Percentiles rank a stretch among this genome's conserved stretches.
phyloP scores from a whole-genome alignment of 2,888 invertebrate species.

The Minunthozetes semirufus region DNA sequence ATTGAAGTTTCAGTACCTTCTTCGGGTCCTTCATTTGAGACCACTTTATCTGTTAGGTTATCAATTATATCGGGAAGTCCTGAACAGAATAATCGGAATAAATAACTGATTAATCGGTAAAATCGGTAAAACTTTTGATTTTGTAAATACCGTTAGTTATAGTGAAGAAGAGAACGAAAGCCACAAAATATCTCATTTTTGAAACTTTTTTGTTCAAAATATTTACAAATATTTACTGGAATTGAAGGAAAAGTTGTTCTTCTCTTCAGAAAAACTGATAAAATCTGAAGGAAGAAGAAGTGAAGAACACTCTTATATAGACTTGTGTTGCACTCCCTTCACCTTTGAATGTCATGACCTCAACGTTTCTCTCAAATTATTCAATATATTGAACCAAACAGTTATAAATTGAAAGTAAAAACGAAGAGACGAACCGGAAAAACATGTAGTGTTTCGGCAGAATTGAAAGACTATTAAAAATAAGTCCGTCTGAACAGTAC shows the following conservation, averaged over 20 bases:
- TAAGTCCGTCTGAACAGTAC: not conserved
- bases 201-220: not conserved
- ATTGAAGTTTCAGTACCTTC: not conserved
- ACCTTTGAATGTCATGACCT: conserved; percentile 22
- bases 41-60: not conserved
- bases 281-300: not conserved
- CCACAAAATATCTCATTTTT: not conserved
- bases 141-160: not conserved
- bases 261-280: not conserved
- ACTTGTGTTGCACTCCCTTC: conserved; percentile 16
- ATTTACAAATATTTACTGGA: not conserved
- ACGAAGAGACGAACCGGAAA: conserved; percentile 8
- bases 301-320: not conserved
- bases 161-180: not conserved
- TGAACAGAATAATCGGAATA: not conserved
- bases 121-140: too few relatives aligned
- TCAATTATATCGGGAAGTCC: not conserved
- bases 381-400: too few relatives aligned
- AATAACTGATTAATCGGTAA: not conserved
- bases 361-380: not conserved
- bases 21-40: not conserved
- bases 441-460: conserved; percentile 7
- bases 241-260: too few relatives aligned
- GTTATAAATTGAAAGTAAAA: conserved; percentile 15
- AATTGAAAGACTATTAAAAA: not conserved